Conservation (phyloP, 2,888 invertebrate species). For the Agriopis marginaria region DNA sequence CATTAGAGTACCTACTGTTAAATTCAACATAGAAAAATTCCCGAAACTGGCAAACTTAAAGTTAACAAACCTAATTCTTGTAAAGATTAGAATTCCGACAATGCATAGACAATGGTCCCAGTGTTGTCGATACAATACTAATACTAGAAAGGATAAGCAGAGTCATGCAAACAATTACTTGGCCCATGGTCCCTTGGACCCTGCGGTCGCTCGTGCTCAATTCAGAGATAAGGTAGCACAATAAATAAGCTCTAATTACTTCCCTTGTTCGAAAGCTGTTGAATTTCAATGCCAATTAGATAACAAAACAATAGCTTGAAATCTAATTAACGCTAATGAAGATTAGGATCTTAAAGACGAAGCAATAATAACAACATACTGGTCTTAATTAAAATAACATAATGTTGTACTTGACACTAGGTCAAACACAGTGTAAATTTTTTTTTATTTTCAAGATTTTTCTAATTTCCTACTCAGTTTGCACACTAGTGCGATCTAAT, state of each 20-base stretch:
- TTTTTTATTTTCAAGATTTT: too few relatives aligned
- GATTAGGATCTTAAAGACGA: slow-evolving; percentile 8
- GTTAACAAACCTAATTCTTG: slow-evolving; percentile 29
- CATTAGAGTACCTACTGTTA: neutral
- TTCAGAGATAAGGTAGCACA: slow-evolving; percentile 74
- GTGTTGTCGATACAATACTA: slow-evolving; percentile 34
- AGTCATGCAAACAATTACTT: slow-evolving; percentile 35
- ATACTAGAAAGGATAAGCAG: slow-evolving; percentile 43
- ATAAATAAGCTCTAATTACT: slow-evolving; percentile 82
- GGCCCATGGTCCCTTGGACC: slow-evolving; percentile 26
- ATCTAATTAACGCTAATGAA: slow-evolving; percentile 31
- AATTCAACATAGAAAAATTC: slow-evolving; percentile 1
- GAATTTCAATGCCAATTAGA: slow-evolving; percentile 66
- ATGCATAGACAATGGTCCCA: slow-evolving; percentile 40
- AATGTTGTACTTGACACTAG: neutral
- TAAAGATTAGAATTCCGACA: slow-evolving; percentile 35
- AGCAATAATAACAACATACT: neutral
- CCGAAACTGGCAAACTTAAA: slow-evolving; percentile 10
- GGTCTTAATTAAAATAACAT: neutral
- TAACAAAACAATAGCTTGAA: slow-evolving; percentile 48
- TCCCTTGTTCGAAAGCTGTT: slow-evolving; percentile 66
- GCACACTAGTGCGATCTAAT: too few relatives aligned
- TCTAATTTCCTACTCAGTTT: too few relatives aligned
- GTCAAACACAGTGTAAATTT: neutral
- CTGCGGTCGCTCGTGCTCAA: slow-evolving; percentile 62